These are phyloP conservation scores for Drosophila ficusphila DNA, from an alignment of 1,140 invertebrate species.

Conservation along the genomic window DNA sequence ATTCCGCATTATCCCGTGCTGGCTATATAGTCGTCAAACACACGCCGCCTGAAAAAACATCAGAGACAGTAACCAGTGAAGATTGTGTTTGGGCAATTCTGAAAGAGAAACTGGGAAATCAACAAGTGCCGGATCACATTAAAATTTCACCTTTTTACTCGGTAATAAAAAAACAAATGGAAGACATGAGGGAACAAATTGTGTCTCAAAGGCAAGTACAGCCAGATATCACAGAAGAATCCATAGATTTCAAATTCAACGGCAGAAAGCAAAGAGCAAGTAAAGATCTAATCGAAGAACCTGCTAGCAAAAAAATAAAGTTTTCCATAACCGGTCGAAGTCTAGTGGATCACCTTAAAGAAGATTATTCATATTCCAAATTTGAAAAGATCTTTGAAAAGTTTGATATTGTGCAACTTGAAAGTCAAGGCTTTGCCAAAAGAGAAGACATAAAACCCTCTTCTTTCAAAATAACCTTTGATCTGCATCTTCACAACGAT, in stretches of 20 bases:
- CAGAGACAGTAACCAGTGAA: constrained; percentile 11
- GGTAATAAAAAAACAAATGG: constrained; percentile 30
- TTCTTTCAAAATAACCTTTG: constrained; percentile 61
- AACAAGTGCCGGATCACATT: constrained; percentile 41
- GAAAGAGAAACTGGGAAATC: constrained; percentile 34
- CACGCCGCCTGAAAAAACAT: not conserved
- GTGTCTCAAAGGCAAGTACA: constrained; percentile 2
- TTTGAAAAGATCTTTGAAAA: constrained; percentile 62
- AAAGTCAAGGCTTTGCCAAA: not conserved
- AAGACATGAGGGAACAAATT: constrained; percentile 39
- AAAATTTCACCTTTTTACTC: constrained; percentile 34
- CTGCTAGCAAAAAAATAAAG: constrained; percentile 18
- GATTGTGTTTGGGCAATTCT: constrained; percentile 73
- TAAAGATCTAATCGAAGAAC: not conserved
- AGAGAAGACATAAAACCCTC: not conserved
- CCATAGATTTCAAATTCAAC: constrained; percentile 40
- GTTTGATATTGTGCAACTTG: constrained; percentile 64
- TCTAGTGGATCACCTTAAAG: constrained; percentile 57
- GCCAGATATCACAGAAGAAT: not conserved
- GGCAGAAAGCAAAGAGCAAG: constrained; percentile 48
- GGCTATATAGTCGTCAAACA: constrained; percentile 75
- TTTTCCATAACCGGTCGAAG: constrained; percentile 2
- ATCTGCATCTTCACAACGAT: constrained; percentile 73
- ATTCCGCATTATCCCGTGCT: constrained; percentile 61
- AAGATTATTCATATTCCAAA: constrained; percentile 39